A percentile compares a stretch with the other conserved stretches of the same genome.
Evolutionary conservation across 92 coral and sea anemone species (phyloP).

Genomic region (Parazoanthus atlanticus): DNA sequence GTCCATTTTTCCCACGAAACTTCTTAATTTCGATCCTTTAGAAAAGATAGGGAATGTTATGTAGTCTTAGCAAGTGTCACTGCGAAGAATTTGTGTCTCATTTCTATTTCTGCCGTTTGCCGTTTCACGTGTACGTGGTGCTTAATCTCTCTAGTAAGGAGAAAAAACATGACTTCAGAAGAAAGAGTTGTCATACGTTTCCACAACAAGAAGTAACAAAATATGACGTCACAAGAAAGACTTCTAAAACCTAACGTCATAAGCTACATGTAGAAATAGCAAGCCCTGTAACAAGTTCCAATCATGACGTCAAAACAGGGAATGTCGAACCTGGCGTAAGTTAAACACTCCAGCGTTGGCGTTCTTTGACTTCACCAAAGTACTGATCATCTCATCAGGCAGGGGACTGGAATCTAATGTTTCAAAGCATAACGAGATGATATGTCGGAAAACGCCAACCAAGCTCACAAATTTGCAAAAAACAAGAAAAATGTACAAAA

Average conservation of each 20-base stretch:
- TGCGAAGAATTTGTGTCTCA: too few relatives aligned
- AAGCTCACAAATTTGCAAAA: too few relatives aligned
- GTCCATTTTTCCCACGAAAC: too few relatives aligned
- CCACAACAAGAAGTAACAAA: too few relatives aligned
- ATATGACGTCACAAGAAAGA: not conserved
- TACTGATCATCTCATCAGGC: constrained; percentile 93
- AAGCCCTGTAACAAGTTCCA: not conserved
- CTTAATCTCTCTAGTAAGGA: too few relatives aligned
- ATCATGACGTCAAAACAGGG: not conserved
- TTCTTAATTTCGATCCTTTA: too few relatives aligned
- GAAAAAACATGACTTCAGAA: not conserved
- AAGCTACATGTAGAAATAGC: not conserved
- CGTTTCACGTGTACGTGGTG: too few relatives aligned
- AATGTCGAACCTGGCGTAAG: constrained; percentile 77
- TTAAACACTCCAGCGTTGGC: constrained; percentile 97
- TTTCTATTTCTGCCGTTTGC: too few relatives aligned
- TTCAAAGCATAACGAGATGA: not conserved
- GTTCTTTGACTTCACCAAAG: constrained; percentile 86
- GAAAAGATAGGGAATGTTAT: too few relatives aligned
- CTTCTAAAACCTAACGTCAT: not conserved
- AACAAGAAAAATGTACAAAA: too few relatives aligned
- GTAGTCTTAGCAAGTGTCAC: too few relatives aligned
- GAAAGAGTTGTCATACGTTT: not conserved
- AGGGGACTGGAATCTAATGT: constrained; percentile 80
- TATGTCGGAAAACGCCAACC: too few relatives aligned